phyloP scores from a whole-genome alignment of 1,140 invertebrate genomes.

The Conus ventricosus region DNA sequence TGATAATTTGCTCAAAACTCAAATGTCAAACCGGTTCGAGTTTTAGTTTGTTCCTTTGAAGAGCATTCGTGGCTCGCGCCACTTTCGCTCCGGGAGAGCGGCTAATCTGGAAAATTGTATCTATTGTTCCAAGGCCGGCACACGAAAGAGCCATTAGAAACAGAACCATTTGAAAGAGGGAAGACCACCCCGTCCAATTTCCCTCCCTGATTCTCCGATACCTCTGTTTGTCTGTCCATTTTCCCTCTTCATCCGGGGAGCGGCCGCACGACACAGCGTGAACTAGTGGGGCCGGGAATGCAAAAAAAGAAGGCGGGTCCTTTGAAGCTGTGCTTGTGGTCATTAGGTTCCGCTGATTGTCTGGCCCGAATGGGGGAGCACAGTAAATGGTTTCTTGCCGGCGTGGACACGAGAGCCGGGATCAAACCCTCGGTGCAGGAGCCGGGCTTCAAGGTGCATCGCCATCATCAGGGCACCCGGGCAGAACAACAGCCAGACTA shows the following conservation, averaged over 20 bases:
- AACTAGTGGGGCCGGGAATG: not conserved
- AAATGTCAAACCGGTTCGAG: conserved; percentile 13
- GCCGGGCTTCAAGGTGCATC: not conserved
- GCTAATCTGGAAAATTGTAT: conserved; percentile 17
- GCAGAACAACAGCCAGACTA: not conserved
- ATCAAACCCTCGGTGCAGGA: conserved; percentile 1
- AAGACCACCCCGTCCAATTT: conserved; percentile 5
- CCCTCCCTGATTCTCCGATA: conserved; percentile 1
- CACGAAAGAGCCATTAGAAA: conserved; percentile 18
- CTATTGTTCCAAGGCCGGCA: not conserved
- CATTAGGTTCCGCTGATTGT: conserved; percentile 25
- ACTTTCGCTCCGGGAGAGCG: not conserved
- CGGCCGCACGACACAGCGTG: not conserved
- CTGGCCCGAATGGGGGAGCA: not conserved
- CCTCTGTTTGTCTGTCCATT: conserved; percentile 22
- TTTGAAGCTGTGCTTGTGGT: conserved; percentile 20
- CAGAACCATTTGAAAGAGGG: not conserved
- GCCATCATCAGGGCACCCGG: not conserved
- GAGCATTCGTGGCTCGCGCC: conserved; percentile 7
- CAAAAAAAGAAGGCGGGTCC: conserved; percentile 16
- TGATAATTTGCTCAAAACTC: conserved; percentile 15
- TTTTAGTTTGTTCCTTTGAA: conserved; percentile 13
- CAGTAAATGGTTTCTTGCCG: conserved; percentile 18
- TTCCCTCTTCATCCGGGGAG: not conserved
- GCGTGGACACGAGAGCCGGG: not conserved